Percentiles rank a stretch among this genome's conserved stretches.
phyloP scores from a whole-genome alignment of 2,797 vertebrate genomes.

The Platalea minor region DNA sequence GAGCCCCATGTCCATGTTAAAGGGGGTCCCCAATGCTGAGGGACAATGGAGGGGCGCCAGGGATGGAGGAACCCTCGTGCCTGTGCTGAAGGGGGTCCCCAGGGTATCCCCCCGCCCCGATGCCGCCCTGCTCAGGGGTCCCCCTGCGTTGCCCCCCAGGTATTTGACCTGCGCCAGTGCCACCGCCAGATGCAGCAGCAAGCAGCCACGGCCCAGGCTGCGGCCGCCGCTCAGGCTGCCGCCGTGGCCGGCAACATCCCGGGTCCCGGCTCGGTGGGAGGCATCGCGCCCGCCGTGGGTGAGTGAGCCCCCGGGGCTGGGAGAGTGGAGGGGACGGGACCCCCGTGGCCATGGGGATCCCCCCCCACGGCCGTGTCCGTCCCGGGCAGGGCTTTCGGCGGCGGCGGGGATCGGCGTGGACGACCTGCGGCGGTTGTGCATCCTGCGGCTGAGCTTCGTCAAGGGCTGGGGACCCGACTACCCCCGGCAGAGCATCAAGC shows the following conservation, averaged over 20 bases:
- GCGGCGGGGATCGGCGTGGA: constrained; percentile 79
- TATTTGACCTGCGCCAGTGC: constrained; percentile 79
- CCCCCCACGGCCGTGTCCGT: rapidly evolving
- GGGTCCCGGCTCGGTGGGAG: constrained; percentile 80
- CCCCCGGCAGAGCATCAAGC: constrained; percentile 82
- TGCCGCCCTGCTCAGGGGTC: background rate
- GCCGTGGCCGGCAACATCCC: constrained; percentile 82
- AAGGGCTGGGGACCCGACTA: constrained; percentile 86
- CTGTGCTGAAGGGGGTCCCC: too few relatives aligned
- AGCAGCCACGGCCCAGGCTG: constrained; percentile 80
- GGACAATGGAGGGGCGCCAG: background rate
- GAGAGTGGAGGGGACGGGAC: rapidly evolving
- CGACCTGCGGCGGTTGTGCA: constrained; percentile 79
- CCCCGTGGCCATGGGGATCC: background rate
- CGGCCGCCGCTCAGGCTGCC: constrained; percentile 77
- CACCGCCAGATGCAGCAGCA: constrained; percentile 82
- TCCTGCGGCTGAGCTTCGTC: constrained; percentile 82
- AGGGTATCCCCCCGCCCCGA: too few relatives aligned
- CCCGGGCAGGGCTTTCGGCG: constrained; percentile 67
- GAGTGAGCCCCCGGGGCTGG: constrained; percentile 39
- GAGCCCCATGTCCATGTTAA: rapidly evolving
- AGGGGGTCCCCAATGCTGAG: background rate
- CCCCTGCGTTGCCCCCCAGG: constrained; percentile 18
- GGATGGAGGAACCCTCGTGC: background rate
- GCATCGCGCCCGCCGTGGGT: constrained; percentile 83